These are phyloP conservation scores for Enteromius viviparus DNA, from an alignment of 2,797 vertebrate species.

Conservation along the genomic window DNA sequence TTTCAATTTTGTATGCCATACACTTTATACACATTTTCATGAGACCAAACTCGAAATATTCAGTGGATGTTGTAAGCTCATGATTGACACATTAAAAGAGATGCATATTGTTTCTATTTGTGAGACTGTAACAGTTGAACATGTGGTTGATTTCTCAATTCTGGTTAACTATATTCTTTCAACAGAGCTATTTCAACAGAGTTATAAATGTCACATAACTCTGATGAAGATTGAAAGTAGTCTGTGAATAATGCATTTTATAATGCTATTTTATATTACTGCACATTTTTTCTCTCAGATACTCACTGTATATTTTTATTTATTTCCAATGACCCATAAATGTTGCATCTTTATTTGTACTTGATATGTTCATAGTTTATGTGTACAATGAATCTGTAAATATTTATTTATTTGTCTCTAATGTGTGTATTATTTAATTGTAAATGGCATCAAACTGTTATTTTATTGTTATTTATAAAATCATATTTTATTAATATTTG, in stretches of 20 bases:
- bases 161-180: neutral
- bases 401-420: constrained; percentile 1
- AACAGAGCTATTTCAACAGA: neutral
- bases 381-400: constrained; percentile 4
- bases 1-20: no score
- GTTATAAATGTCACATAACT: neutral
- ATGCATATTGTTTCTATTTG: no score
- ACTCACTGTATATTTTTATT: neutral
- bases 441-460: no score
- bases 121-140: no score
- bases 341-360: neutral
- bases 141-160: no score
- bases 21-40: no score
- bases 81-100: neutral
- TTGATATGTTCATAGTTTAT: neutral
- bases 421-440: no score
- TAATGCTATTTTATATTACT: neutral
- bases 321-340: neutral
- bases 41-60: neutral
- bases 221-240: neutral
- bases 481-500: no score
- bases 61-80: neutral
- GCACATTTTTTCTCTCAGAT: neutral
- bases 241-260: neutral
- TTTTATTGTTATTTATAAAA: no score